Evolutionary conservation across 2,113 vertebrate species (phyloP).

Genomic region (Limnothrissa miodon): DNA sequence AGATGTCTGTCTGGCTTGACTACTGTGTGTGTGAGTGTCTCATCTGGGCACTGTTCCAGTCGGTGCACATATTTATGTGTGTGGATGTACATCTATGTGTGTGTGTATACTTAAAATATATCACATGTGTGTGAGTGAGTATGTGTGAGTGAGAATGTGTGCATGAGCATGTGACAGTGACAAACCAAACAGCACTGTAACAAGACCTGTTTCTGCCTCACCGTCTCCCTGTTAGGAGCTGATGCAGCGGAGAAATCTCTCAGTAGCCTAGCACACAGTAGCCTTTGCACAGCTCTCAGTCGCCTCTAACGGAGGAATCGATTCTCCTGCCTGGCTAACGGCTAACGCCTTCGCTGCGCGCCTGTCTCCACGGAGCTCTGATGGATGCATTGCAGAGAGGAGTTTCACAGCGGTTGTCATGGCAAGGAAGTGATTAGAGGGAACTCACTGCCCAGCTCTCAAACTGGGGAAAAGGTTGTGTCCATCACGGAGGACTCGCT

Average conservation of each 20-base stretch:
- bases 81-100: background rate
- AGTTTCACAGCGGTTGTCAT: background rate
- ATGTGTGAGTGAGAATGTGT: too few species aligned
- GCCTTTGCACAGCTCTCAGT: background rate
- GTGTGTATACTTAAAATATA: background rate
- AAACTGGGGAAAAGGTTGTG: background rate
- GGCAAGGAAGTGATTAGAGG: background rate
- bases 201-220: background rate
- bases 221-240: background rate
- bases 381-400: background rate
- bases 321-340: background rate
- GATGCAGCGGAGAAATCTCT: background rate
- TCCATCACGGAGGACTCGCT: background rate
- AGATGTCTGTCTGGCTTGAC: background rate
- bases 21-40: slow-evolving; percentile 1
- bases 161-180: background rate
- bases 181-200: background rate
- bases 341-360: background rate
- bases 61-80: background rate
- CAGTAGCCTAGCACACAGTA: background rate
- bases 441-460: background rate
- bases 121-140: background rate
- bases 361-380: background rate
- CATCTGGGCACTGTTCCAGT: background rate
- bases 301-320: background rate